Evolutionary conservation across 1,140 invertebrate genomes (phyloP), one percentile per base, ranked within the genome.

Genomic region (Oscheius sp.): DNA sequence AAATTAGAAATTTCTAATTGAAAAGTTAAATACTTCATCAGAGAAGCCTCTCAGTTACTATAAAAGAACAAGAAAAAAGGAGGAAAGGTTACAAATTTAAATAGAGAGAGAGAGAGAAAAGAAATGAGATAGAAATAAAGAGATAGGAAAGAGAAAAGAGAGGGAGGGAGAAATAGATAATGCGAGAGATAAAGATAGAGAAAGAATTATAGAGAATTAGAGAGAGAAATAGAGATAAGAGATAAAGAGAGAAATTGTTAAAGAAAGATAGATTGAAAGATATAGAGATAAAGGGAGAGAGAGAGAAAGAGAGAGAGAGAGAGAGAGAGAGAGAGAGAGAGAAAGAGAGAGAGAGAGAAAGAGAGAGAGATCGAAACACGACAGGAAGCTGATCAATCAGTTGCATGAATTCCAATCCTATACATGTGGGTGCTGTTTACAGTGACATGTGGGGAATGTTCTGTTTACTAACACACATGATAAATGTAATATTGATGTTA

Each of bases 341-440:
- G 15, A 35, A 13, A 64, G 20, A 68, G 29, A 3, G 10, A 63
- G n/a, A 55, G 55, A n/a, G 35, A 31, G 20, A 68, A 32, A 34
- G 45, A 29, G 55, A 28, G 46, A 29, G 4, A 4, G 46, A 29
- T 59, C 35, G 26, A 59, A 46, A 62, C 29, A 29, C 46, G 3
- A 46, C 29, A 66, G 55, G 29, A 26, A 45, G 64, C 64, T 45
- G 64, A 45, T 61, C 36, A n/a, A n/a, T n/a, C n/a, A n/a, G n/a
- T n/a, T n/a, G n/a, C n/a, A n/a, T n/a, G n/a, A n/a, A n/a, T n/a
- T n/a, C n/a, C n/a, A n/a, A n/a, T n/a, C n/a, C n/a, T n/a, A n/a
- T n/a, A n/a, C n/a, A n/a, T n/a, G n/a, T n/a, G n/a, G n/a, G n/a
- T n/a, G n/a, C n/a, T n/a, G n/a, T n/a, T n/a, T n/a, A n/a, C n/a